Evolutionary conservation across 2,888 invertebrate genomes (phyloP).

Genomic region (Boloria selene): DNA sequence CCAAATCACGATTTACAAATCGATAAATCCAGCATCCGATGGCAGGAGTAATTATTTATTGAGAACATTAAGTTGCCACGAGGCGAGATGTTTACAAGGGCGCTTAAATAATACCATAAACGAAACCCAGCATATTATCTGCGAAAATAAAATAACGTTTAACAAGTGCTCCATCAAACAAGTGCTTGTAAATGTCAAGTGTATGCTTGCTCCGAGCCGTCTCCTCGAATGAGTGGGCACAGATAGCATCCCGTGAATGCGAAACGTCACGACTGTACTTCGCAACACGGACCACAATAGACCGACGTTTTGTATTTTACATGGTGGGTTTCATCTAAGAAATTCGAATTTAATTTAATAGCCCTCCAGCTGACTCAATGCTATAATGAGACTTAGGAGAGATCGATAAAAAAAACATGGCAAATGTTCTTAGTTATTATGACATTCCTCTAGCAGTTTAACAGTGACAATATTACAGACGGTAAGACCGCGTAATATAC

Average conservation of each 20-base stretch:
- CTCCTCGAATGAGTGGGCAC: constrained; percentile 38
- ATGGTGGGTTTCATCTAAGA: constrained; percentile 34
- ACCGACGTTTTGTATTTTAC: constrained; percentile 24
- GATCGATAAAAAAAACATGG: background rate
- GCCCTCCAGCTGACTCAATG: constrained; percentile 4
- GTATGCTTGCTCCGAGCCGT: constrained; percentile 36
- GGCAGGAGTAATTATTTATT: constrained; percentile 33
- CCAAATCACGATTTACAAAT: constrained; percentile 35
- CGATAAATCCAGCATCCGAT: constrained; percentile 30
- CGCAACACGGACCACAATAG: constrained; percentile 33
- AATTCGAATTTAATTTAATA: constrained; percentile 39
- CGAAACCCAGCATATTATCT: constrained; percentile 23
- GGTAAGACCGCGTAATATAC: constrained; percentile 3
- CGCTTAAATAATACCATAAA: constrained; percentile 20
- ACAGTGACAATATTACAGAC: constrained; percentile 6
- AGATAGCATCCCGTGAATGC: constrained; percentile 34
- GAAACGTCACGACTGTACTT: constrained; percentile 33
- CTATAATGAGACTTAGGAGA: constrained; percentile 20
- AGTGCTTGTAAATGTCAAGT: constrained; percentile 38
- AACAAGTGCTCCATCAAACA: constrained; percentile 32
- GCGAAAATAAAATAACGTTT: constrained; percentile 34
- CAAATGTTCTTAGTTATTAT: constrained; percentile 5
- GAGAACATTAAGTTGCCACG: constrained; percentile 13
- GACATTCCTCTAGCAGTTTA: background rate
- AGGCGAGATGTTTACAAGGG: constrained; percentile 2